Conservation (phyloP, 1,140 invertebrate species). For the Mycetomoellerius zeteki region DNA sequence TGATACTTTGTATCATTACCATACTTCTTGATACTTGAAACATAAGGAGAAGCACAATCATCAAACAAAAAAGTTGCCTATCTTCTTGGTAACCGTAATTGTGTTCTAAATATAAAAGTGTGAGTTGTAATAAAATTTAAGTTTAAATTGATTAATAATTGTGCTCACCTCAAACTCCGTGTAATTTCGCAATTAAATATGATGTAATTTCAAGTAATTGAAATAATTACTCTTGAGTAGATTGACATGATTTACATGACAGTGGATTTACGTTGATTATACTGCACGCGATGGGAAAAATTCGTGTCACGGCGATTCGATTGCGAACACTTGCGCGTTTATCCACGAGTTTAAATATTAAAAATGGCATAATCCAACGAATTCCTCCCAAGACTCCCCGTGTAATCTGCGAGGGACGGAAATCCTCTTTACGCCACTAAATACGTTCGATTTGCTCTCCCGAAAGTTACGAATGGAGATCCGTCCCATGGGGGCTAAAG, state of each 20-base stretch:
- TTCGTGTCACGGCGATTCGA: neutral
- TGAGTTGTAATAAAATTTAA: too few relatives aligned
- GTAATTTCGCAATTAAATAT: too few relatives aligned
- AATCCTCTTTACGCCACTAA: constrained; percentile 15
- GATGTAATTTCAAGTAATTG: too few relatives aligned
- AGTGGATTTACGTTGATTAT: neutral
- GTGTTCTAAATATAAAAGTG: too few relatives aligned
- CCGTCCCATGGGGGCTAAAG: constrained; percentile 35
- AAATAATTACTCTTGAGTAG: neutral
- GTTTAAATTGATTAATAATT: too few relatives aligned
- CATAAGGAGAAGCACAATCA: too few relatives aligned
- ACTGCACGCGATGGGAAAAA: neutral
- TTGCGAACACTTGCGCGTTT: neutral
- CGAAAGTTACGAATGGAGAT: constrained; percentile 64
- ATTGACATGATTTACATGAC: too few relatives aligned
- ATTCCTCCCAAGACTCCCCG: constrained; percentile 1
- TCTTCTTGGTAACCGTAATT: too few relatives aligned
- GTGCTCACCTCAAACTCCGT: too few relatives aligned
- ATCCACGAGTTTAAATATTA: constrained; percentile 19
- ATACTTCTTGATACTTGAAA: too few relatives aligned
- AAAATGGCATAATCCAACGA: constrained; percentile 14
- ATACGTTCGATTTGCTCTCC: constrained; percentile 64
- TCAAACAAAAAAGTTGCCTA: too few relatives aligned
- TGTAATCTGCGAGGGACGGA: constrained; percentile 39
- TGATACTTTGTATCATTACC: too few relatives aligned